Percentiles rank a stretch among this genome's conserved stretches.
Evolutionary conservation across 2,888 invertebrate species (phyloP).

Genomic region (Dryocosmus kuriphilus): DNA sequence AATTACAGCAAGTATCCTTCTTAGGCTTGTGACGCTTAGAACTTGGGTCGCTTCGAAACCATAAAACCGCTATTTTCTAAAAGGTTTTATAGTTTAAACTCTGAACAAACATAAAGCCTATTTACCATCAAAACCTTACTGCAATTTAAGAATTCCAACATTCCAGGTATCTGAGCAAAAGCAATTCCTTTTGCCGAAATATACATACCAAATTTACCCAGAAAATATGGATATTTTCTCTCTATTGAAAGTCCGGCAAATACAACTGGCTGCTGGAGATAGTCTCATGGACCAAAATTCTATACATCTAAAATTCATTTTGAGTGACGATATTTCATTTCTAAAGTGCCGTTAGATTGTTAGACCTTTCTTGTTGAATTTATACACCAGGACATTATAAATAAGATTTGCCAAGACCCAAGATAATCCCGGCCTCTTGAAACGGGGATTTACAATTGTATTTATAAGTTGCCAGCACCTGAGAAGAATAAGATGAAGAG

Average conservation of each 20-base stretch:
- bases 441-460: slow-evolving; percentile 16
- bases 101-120: too few relatives aligned
- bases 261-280: background rate
- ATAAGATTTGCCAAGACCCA: slow-evolving; percentile 21
- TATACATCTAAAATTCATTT: background rate
- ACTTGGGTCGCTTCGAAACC: too few relatives aligned
- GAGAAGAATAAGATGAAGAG: background rate
- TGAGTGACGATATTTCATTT: background rate
- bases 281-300: background rate
- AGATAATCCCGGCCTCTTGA: slow-evolving; percentile 18
- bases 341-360: background rate
- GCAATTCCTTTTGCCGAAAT: too few relatives aligned
- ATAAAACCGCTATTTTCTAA: too few relatives aligned
- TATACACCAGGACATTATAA: background rate
- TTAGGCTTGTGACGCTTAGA: too few relatives aligned
- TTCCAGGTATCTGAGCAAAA: too few relatives aligned
- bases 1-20: too few relatives aligned
- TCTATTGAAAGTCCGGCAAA: background rate
- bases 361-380: background rate
- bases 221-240: background rate
- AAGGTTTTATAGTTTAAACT: too few relatives aligned
- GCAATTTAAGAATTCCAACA: too few relatives aligned
- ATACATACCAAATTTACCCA: too few relatives aligned
- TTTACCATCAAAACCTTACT: too few relatives aligned
- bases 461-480: slow-evolving; percentile 1